Evolutionary conservation across 2,113 vertebrate genomes (phyloP).

Genomic region (Aepyceros melampus): DNA sequence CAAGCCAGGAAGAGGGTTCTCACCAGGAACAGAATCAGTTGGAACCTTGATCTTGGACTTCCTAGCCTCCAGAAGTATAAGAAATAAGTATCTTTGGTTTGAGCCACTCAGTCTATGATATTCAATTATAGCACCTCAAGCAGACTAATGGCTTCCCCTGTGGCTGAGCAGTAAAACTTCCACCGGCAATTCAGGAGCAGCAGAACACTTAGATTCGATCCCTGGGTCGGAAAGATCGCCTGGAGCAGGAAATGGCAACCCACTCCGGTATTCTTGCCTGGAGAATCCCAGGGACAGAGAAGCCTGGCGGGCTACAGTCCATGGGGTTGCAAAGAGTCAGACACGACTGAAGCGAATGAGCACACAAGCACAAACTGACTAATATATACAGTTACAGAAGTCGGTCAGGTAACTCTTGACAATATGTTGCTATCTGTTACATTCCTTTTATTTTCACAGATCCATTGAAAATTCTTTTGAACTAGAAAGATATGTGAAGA

Average conservation of each 20-base stretch:
- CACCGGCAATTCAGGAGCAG: neutral
- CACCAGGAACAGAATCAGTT: neutral
- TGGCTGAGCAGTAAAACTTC: neutral
- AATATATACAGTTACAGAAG: neutral
- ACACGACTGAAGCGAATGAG: neutral
- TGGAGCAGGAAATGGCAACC: neutral
- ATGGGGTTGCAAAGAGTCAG: neutral
- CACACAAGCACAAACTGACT: neutral
- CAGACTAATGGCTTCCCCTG: neutral
- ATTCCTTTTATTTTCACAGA: neutral
- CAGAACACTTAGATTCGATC: neutral
- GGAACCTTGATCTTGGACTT: neutral
- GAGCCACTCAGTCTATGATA: neutral
- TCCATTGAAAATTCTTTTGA: neutral
- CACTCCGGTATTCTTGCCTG: neutral
- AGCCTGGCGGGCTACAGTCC: neutral
- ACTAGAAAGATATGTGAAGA: neutral
- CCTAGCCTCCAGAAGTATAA: neutral
- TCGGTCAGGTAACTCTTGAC: neutral
- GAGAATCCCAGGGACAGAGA: neutral
- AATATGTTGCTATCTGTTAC: neutral
- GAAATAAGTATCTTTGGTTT: neutral
- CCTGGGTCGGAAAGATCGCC: accelerated
- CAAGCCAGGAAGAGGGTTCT: neutral
- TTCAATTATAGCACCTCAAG: neutral